phyloP scores from a whole-genome alignment of 1,140 invertebrate genomes.

The Mesaphorura yosii region DNA sequence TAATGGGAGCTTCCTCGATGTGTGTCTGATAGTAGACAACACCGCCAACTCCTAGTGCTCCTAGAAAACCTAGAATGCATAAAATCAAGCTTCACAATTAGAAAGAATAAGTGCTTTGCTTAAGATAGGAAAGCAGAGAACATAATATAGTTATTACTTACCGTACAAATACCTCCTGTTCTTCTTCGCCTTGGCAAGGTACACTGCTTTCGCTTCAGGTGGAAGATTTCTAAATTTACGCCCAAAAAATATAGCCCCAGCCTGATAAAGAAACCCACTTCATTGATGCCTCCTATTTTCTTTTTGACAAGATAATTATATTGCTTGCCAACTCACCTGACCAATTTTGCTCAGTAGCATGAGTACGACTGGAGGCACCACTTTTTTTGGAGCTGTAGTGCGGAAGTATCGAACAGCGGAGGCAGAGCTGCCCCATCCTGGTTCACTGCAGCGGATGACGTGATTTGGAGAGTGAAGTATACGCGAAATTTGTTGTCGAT shows the following conservation, averaged over 20 bases:
- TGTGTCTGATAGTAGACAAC: slow-evolving; percentile 34
- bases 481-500: no score
- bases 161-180: slow-evolving; percentile 32
- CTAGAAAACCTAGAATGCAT: slow-evolving; percentile 3
- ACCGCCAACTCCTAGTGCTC: slow-evolving; percentile 5
- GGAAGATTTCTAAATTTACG: slow-evolving; percentile 38
- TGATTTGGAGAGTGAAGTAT: no score
- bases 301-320: no score
- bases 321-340: no score
- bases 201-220: slow-evolving; percentile 32
- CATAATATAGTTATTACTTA: slow-evolving; percentile 31
- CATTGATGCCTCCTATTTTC: no score
- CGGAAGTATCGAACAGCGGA: slow-evolving; percentile 2
- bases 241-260: slow-evolving; percentile 36
- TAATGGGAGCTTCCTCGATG: slow-evolving; percentile 39
- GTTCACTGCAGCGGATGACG: no score
- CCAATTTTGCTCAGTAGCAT: slow-evolving; percentile 35
- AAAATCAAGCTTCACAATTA: neutral
- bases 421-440: neutral
- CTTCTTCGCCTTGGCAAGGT: slow-evolving; percentile 33
- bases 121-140: neutral
- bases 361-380: slow-evolving; percentile 33
- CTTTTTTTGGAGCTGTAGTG: slow-evolving; percentile 32
- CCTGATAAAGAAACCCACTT: no score
- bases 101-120: neutral